Base-by-base conservation (phyloP, 2,113 vertebrate genomes). In the Copsychus sechellarum region DNA sequence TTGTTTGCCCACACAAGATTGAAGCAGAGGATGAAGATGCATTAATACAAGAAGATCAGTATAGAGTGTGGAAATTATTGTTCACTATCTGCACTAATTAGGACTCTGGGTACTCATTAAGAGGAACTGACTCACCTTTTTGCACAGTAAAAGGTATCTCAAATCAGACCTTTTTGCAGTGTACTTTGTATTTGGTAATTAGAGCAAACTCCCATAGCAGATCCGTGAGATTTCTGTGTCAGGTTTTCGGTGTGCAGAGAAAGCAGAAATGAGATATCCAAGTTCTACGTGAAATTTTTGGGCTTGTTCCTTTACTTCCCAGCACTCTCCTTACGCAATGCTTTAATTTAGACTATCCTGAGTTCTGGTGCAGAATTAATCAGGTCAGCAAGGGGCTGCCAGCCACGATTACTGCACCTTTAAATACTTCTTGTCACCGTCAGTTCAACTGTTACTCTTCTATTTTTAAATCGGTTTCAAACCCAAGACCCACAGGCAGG, bases 331-430 rank as follows among this genome's bases (percentile, higher is more conserved):
- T 95, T 88, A 90, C 8, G 77, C 86, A 97, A 87, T 84, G 61
- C 65, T 92, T 88, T 73, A 73, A 90, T 83, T 93, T 90, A 86
- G 90, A 84, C 83, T 74, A 91, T 17, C 58, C 79, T 80, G 85
- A 94, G 90, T 73, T 66, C 71, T 91, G 70, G 81, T 5, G 43
- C 91, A 90, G 93, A 95, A 95, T 93, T 97, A 97, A 96, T 93
- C 92, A 94, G 95, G 90, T 94, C 92, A 92, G 92, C 21, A 16
- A 87, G 50, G 66, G 31, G 82, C 54, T 89, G 89, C 90, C 65
- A 79, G 84, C 74, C 83, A 70, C 6, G 1, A 70, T 69, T 73
- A 87, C 84, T 82, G 76, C 87, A 92, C 91, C 90, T 93, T 95
- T 94, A 87, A 84, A 88, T 45, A 56, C 67, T 76, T 17, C 66